phyloP scores from a whole-genome alignment of 1,140 invertebrate species.

The Cydia fagiglandana region DNA sequence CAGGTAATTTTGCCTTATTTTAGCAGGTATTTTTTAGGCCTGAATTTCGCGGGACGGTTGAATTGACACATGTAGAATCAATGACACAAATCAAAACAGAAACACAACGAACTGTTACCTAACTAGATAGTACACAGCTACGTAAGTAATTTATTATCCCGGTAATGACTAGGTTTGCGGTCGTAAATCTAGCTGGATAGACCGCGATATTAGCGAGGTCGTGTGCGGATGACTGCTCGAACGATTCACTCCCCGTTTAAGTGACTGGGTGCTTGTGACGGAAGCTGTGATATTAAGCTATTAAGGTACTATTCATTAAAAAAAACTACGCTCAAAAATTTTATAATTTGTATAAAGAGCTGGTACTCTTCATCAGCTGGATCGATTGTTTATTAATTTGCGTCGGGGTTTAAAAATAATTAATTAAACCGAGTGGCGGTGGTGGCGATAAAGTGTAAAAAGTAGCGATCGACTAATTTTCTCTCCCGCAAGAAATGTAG shows the following conservation, averaged over 20 bases:
- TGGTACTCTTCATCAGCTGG: no score
- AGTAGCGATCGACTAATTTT: no score
- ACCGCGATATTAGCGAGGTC: slow-evolving; percentile 5
- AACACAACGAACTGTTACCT: not conserved
- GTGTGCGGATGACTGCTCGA: not conserved
- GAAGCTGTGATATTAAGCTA: not conserved
- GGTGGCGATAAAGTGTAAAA: no score
- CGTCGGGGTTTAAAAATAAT: not conserved
- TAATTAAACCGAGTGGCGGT: not conserved
- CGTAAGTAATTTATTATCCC: slow-evolving; percentile 13
- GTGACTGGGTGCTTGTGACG: not conserved
- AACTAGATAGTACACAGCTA: not conserved
- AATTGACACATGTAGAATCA: no score
- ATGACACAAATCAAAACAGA: no score
- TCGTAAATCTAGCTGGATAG: slow-evolving; percentile 21
- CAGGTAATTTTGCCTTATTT: no score
- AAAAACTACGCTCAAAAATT: no score
- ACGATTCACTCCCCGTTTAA: slow-evolving; percentile 10
- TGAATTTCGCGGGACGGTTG: no score
- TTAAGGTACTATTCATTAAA: not conserved
- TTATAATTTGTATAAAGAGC: no score
- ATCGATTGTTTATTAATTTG: no score
- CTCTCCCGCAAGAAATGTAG: no score
- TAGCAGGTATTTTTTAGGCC: no score
- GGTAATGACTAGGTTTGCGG: slow-evolving; percentile 15